Evolutionary conservation across 2,888 invertebrate genomes (phyloP).

Genomic region (Uropetala carovei): DNA sequence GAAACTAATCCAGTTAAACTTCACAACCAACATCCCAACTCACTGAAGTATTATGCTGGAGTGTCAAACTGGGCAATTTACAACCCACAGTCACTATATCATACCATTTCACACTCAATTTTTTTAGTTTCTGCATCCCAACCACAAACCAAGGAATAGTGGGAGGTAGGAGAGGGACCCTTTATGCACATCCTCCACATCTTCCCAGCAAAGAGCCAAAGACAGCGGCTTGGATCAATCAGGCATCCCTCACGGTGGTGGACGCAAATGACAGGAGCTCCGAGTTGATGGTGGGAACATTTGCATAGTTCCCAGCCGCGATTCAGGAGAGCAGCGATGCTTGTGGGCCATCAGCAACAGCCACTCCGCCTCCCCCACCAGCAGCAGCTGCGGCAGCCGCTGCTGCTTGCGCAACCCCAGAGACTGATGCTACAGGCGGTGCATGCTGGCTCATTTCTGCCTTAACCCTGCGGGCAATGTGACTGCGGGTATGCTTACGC

Average conservation of each 20-base stretch:
- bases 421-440: slow-evolving; percentile 65
- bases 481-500: slow-evolving; percentile 89
- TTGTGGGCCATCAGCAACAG: slow-evolving; percentile 67
- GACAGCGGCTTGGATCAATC: slow-evolving; percentile 57
- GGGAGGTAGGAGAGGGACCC: slow-evolving; percentile 66
- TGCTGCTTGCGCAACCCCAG: slow-evolving; percentile 54
- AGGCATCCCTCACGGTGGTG: slow-evolving; percentile 68
- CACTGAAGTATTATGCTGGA: slow-evolving; percentile 67
- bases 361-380: slow-evolving; percentile 66
- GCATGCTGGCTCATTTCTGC: slow-evolving; percentile 87
- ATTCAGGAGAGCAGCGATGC: slow-evolving; percentile 69
- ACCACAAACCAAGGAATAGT: slow-evolving; percentile 65
- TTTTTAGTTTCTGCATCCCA: slow-evolving; percentile 48
- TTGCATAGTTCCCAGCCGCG: slow-evolving; percentile 69
- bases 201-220: slow-evolving; percentile 34
- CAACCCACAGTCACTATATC: slow-evolving; percentile 64
- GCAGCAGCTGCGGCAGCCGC: slow-evolving; percentile 62
- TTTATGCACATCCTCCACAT: slow-evolving; percentile 39
- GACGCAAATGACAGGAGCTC: slow-evolving; percentile 69
- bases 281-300: slow-evolving; percentile 69
- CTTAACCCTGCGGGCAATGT: slow-evolving; percentile 90
- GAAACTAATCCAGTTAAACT: slow-evolving; percentile 68
- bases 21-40: slow-evolving; percentile 69
- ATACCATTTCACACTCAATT: slow-evolving; percentile 65
- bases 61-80: slow-evolving; percentile 65